Evolutionary conservation across 2,888 invertebrate genomes (phyloP), one percentile per base, ranked within the genome.

Genomic region (Eristalinus sepulchralis): DNA sequence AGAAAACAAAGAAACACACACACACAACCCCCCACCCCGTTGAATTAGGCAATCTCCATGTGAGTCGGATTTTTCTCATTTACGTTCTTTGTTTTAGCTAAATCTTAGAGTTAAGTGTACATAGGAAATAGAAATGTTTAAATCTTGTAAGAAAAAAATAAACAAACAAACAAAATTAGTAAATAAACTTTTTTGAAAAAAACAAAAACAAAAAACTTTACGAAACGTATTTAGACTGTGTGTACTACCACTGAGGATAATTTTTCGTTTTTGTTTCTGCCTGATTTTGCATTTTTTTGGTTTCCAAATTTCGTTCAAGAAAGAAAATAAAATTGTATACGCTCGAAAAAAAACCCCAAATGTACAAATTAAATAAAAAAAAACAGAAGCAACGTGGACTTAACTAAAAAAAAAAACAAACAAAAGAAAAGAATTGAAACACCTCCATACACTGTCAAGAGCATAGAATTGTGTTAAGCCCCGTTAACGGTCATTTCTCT

Each of bases 291-390:
- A 34, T 53, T 22, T 53, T 24, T 64, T 39, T 27, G 39, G 20
- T 33, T n/a, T n/a, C 68, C 39, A 57, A 27, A 59, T n/a, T 70
- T 39, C 47, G 62, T 63, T 53, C 68, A 34, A 57, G 64, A 34
- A 34, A 60, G 55, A 62, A 82, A 73, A 68, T 63, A 80, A 63
- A 67, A 53, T 80, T 83, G 87, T 87, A 87, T 87, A 87, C 87
- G 87, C 87, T 83, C 87, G 83, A 87, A 83, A 27, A 27, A 39
- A 47, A 87, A 83, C 62, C 83, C 87, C 79, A 68, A 86, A 87
- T 83, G 87, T 87, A 87, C 87, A 87, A 87, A 87, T 62, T 73
- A 78, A 76, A 68, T 36, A 57, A 73, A 82, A 66, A 70, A 22
- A 39, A 60, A 53, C 68, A 71, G 81, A 84, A 55, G 79, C 79